Evolutionary conservation across 2,113 vertebrate species (phyloP), one percentile per base, ranked within the genome.

Genomic region (Cyphomyrus discorhynchus): DNA sequence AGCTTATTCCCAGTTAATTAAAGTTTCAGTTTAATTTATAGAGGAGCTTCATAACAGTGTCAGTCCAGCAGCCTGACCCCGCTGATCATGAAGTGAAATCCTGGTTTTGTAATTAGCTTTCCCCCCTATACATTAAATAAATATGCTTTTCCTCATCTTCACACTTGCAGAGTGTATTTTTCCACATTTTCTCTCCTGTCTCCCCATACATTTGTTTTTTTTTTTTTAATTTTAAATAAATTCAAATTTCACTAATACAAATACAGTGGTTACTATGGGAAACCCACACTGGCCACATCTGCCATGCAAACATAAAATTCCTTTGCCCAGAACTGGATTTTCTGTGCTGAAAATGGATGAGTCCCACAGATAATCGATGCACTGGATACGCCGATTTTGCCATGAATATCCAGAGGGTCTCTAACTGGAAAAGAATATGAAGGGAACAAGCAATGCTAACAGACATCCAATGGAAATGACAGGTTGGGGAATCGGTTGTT

Each of bases 11-110:
- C 77, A 49, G 53, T 88, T 80, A 89, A 90, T 90, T 90, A 89
- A 89, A 91, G 86, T 52, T 24, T 17, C 62, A 90, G 84, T 89
- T 89, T 45, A 89, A 90, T 91, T 91, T 74, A 24, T 39, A 31
- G 62, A 88, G 88, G 89, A 66, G 83, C 24, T 21, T 82, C n/a
- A 46, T 70, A 46, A 31, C 27, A 13, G 10, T 27, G n/a, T 27
- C 62, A 31, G 62, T 70, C 62, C 62, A 13, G n/a, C 62, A 70
- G 62, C 27, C 62, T 31, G n/a, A 10, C 27, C 27, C 10, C 3
- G 3, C 62, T 10, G 62, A 70, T 31, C 27, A 70, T 31, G 27
- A 70, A 70, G n/a, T 4, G 62, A 70, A 70, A 70, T 70, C 62
- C 9, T 66, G 62, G n/a, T 70, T 70, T 70, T 70, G n/a, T 70